Evolutionary conservation across 1,140 invertebrate genomes (phyloP), one percentile per base, ranked within the genome.

Genomic region (Acromyrmex heyeri): DNA sequence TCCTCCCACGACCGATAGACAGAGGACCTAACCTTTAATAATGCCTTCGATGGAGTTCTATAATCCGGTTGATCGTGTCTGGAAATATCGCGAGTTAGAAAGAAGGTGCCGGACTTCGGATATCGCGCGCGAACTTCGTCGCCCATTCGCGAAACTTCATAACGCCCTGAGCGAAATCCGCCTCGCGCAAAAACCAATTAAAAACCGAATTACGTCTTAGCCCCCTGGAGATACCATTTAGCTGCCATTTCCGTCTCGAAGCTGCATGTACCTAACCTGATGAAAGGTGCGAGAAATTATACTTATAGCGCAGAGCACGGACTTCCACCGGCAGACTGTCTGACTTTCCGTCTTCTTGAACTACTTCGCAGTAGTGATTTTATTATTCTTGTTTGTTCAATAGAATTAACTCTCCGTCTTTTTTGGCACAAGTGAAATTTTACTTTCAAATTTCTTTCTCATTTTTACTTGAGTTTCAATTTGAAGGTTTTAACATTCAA

Each of bases 31-130:
- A 88, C 87, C 86, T 90, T 90, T 90, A 88, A 90, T 90, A 89
- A 87, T 82, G 88, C 76, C 77, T 88, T 90, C 86, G 86, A 91
- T 90, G 82, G 88, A 90, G 89, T 90, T 90, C 90, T 79, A 86
- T 90, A 90, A 90, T 90, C 88, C 78, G 83, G 83, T 78, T 83
- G 86, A 90, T 87, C 86, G 53, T 75, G 55, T 61, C 73, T 57
- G 78, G 72, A 59, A 82, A 86, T 90, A 86, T 82, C 61, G 83
- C 59, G 78, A 88, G 73, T 53, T 86, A 78, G 83, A 90, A 85
- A 87, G 88, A 86, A 86, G 70, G 76, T 48, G 62, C 67, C 78
- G 27, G 75, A 85, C 72, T 79, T 79, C 73, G 55, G 86, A 82
- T 90, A 88, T 73, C 65, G 77, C 53, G 77, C 44, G 53, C 61